These are phyloP conservation scores for Ctenosaura bakeri DNA, from an alignment of 2,797 vertebrate species.

Conservation along the genomic window DNA sequence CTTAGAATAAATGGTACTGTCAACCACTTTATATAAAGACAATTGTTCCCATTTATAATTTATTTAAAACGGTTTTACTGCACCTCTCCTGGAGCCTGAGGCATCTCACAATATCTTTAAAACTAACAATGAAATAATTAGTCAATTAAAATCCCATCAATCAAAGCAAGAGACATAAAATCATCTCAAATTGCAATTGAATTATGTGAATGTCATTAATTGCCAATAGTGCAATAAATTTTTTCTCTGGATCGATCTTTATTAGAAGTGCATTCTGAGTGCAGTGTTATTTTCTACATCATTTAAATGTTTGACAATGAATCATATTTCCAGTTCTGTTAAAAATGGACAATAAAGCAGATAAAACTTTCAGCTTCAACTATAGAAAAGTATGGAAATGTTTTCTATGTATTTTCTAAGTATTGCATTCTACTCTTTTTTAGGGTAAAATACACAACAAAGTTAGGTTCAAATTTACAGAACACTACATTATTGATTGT, in stretches of 20 bases:
- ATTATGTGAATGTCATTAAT: conserved; percentile 18
- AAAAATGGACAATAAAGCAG: conserved; percentile 33
- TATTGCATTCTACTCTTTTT: conserved; percentile 40
- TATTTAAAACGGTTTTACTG: not conserved
- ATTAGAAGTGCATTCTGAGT: conserved; percentile 53
- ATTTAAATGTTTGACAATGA: conserved; percentile 53
- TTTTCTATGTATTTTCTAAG: not conserved
- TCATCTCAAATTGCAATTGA: conserved; percentile 14
- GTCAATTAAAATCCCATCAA: not conserved
- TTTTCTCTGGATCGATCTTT: conserved; percentile 50
- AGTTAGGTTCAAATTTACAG: not conserved
- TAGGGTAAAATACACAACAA: not conserved
- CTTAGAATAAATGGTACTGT: not conserved
- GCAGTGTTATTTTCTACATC: conserved; percentile 27
- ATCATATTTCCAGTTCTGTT: conserved; percentile 49
- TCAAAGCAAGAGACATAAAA: conserved; percentile 2
- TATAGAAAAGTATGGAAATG: conserved; percentile 44
- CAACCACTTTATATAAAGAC: not conserved
- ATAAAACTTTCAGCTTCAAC: conserved; percentile 55
- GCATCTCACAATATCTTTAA: not conserved
- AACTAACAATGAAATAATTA: not conserved
- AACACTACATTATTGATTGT: not conserved
- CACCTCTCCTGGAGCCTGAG: not conserved
- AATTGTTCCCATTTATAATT: not conserved
- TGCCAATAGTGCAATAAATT: conserved; percentile 44